Percentiles rank a stretch among this genome's conserved stretches.
Conservation (phyloP, 2,797 vertebrate genomes). For the Acrocephalus scirpaceus region DNA sequence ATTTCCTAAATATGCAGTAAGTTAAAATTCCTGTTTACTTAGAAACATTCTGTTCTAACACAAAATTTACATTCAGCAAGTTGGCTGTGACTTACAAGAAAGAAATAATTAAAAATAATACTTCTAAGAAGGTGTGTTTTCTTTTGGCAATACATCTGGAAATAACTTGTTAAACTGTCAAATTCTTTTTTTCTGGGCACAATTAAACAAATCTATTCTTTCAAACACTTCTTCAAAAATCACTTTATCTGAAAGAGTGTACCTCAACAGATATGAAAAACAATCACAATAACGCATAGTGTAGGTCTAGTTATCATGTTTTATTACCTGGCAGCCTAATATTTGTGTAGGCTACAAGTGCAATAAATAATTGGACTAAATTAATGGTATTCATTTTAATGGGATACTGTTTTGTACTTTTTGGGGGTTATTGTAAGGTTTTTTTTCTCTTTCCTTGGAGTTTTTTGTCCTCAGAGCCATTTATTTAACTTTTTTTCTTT, state of each 20-base stretch:
- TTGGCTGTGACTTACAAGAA: neutral
- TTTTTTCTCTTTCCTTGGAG: neutral
- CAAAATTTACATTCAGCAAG: neutral
- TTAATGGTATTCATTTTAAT: constrained; percentile 30
- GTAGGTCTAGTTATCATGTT: neutral
- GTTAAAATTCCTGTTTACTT: neutral
- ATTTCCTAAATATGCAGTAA: neutral
- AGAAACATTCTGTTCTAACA: neutral
- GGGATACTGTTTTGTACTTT: neutral
- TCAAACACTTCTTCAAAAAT: constrained; percentile 2
- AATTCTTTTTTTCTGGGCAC: neutral
- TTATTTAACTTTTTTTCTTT: neutral
- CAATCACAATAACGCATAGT: neutral
- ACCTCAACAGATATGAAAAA: neutral
- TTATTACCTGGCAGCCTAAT: constrained; percentile 60
- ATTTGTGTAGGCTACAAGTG: constrained; percentile 47
- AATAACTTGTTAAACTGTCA: neutral
- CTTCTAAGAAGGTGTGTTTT: neutral
- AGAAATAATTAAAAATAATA: neutral
- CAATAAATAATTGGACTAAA: constrained; percentile 55
- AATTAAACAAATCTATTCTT: neutral
- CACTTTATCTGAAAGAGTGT: neutral
- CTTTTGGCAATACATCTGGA: neutral
- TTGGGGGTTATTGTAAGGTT: neutral
- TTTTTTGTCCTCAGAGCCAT: neutral